Evolutionary conservation across 2,888 invertebrate genomes (phyloP).

Genomic region (Patella caerulea): DNA sequence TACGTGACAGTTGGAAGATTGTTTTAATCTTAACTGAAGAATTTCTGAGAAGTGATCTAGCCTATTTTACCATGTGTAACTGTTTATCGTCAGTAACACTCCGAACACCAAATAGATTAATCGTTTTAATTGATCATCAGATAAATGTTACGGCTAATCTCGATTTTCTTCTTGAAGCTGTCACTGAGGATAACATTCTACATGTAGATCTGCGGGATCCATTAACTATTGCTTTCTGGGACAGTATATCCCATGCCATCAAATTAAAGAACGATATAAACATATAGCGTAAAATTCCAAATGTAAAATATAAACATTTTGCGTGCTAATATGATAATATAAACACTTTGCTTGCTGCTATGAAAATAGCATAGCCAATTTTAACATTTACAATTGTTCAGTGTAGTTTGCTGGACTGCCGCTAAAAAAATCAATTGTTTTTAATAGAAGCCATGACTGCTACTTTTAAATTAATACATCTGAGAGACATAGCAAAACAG

Average conservation of each 20-base stretch:
- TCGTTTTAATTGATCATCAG: neutral
- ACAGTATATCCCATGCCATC: too few species aligned
- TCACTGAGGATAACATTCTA: neutral
- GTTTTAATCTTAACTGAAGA: neutral
- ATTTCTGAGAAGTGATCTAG: neutral
- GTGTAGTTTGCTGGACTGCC: too few species aligned
- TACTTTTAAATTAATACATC: conserved; percentile 76
- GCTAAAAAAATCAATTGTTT: too few species aligned
- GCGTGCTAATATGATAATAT: too few species aligned
- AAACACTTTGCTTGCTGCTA: too few species aligned
- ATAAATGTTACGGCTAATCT: neutral
- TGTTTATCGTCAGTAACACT: neutral
- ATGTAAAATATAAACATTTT: too few species aligned
- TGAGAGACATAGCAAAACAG: too few species aligned
- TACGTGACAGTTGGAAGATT: neutral
- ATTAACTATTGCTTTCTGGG: neutral
- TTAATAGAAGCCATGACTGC: too few species aligned
- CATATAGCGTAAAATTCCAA: too few species aligned
- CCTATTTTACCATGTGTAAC: neutral
- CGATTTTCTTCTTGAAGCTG: neutral
- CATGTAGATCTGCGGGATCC: neutral
- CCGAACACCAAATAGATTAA: neutral
- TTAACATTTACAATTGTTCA: too few species aligned
- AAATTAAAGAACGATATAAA: too few species aligned
- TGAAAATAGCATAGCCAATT: too few species aligned